Evolutionary conservation across 1,140 invertebrate genomes (phyloP).

Genomic region (Proctacanthus coquilletti): DNA sequence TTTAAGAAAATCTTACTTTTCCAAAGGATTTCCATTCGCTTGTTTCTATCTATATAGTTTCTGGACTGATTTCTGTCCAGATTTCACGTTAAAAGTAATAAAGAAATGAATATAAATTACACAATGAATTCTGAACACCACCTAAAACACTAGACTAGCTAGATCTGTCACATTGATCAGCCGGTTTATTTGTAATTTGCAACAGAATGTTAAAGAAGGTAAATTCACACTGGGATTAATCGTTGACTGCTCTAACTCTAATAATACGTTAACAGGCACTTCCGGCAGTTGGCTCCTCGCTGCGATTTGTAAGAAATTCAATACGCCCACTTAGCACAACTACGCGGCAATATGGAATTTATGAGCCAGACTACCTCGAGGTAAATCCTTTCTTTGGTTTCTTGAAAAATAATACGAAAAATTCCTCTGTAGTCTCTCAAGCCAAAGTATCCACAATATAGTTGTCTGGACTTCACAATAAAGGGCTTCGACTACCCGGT

Average conservation of each 20-base stretch:
- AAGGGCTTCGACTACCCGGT: slow-evolving; percentile 67
- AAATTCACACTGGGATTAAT: not conserved
- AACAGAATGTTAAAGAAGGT: too few relatives aligned
- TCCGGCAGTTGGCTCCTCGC: too few relatives aligned
- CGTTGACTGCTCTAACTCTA: not conserved
- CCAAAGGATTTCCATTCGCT: too few relatives aligned
- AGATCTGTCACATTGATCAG: slow-evolving; percentile 2
- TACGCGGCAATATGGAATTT: slow-evolving; percentile 25
- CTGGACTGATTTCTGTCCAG: too few relatives aligned
- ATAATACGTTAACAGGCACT: not conserved
- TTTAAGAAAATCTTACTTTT: too few relatives aligned
- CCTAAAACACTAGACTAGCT: too few relatives aligned
- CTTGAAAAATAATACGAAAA: not conserved
- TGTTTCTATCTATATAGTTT: too few relatives aligned
- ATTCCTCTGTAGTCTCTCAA: slow-evolving; percentile 38
- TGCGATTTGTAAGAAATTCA: too few relatives aligned
- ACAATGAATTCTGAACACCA: too few relatives aligned
- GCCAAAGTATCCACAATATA: slow-evolving; percentile 53
- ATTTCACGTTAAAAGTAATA: too few relatives aligned
- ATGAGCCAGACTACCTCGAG: slow-evolving; percentile 40
- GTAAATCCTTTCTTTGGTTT: slow-evolving; percentile 18
- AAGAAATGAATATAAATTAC: too few relatives aligned
- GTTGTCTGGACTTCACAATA: slow-evolving; percentile 58
- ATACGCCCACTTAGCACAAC: not conserved
- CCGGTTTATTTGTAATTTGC: not conserved